These are phyloP conservation scores for Campylomormyrus numenius DNA, from an alignment of 2,113 vertebrate genomes.

Conservation along the genomic window DNA sequence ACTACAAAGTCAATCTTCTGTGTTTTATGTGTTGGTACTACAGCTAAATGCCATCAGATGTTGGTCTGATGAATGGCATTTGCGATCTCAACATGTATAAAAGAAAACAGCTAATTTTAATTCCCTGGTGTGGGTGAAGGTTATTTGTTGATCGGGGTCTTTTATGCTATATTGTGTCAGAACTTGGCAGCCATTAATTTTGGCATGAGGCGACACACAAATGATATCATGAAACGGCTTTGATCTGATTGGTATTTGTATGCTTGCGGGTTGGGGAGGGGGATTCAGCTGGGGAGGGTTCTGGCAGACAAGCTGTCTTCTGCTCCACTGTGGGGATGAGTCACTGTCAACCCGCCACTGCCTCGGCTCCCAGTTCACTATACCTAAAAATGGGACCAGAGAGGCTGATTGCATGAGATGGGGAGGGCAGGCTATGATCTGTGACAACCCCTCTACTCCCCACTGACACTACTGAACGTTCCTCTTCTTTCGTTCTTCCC, in stretches of 20 bases:
- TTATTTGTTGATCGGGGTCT: conserved; percentile 7
- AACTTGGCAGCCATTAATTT: conserved; percentile 8
- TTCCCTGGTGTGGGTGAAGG: not conserved
- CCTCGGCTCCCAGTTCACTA: not conserved
- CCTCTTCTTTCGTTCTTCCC: not conserved
- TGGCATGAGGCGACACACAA: not conserved
- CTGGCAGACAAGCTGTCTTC: conserved; percentile 17
- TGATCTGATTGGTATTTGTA: conserved; percentile 11
- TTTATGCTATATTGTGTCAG: conserved; percentile 9
- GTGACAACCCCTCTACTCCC: not conserved
- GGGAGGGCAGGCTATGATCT: not conserved
- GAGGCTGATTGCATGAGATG: not conserved
- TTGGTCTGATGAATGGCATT: not conserved
- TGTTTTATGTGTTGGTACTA: not conserved
- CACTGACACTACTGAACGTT: not conserved
- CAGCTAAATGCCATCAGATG: not conserved
- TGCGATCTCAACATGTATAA: not conserved
- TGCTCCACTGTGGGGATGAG: not conserved
- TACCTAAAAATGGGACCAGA: not conserved
- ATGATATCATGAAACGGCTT: not conserved
- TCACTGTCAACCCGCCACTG: not conserved
- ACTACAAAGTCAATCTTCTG: not conserved
- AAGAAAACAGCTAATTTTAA: not conserved
- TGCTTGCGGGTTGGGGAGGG: not conserved
- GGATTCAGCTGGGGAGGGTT: not conserved